Base-by-base conservation (phyloP, 2,113 vertebrate genomes). In the Tylochromis polylepis region DNA sequence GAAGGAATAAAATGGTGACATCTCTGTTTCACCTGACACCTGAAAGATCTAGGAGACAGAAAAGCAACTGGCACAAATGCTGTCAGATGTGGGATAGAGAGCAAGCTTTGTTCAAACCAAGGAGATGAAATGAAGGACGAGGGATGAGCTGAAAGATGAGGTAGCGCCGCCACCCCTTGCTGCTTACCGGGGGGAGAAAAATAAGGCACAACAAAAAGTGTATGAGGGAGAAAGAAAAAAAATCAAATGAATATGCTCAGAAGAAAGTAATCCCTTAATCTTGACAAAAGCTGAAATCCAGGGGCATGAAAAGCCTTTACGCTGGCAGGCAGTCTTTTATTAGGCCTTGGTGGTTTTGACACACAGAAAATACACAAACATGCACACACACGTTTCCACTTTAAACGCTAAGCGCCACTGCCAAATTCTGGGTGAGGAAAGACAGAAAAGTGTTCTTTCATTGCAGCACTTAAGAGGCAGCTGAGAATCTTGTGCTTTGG, bases 191-290 rank as follows among this genome's bases (percentile, higher is more conserved):
- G 43, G 24, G 24, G 41, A 41, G 15, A 29, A 20, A 22, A 27
- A 67, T 38, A 67, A 55, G 57, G 31, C 36, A 89, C 77, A 91
- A 91, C 80, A 94, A 91, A 92, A 91, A 88, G 72, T 93, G 46
- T 57, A 75, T 85, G 82, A 90, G 65, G 78, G 78, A 85, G 77
- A 38, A 53, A 62, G 62, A 15, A 70, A 24, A 67, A 87, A 89
- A 91, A 91, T 91, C 82, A 88, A 94, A 93, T 92, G 88, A 94
- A 89, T 92, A 90, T 90, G 84, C 93, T 93, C 60, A 86, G 92
- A 93, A 93, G 92, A 94, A 94, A 91, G 87, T 94, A 95, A 95
- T 95, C 94, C 93, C 92, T 95, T 95, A 94, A 96, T 95, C 93
- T 95, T 91, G 92, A 95, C 93, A 94, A 93, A 95, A 93, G 90